Percentiles rank a stretch among this genome's conserved stretches.
phyloP scores from a whole-genome alignment of 2,888 invertebrate species.

The Thyatira batis region DNA sequence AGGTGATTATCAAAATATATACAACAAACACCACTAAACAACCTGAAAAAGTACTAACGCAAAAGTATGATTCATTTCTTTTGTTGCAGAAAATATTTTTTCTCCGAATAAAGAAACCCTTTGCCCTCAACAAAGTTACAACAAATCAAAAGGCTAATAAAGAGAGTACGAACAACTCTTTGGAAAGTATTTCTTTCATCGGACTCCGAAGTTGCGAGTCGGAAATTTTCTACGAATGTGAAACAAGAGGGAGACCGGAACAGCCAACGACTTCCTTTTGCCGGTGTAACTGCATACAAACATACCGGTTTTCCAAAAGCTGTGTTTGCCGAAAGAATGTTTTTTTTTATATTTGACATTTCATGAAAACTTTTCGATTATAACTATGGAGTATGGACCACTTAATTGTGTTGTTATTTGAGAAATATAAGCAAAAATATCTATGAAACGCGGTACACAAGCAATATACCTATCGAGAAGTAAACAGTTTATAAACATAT shows the following conservation, averaged over 20 bases:
- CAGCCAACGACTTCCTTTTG: slow-evolving; percentile 64
- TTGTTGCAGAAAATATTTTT: neutral
- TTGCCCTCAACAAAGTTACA: slow-evolving; percentile 40
- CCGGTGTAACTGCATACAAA: slow-evolving; percentile 42
- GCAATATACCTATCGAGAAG: too few relatives aligned
- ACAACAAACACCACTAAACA: neutral
- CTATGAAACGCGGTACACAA: too few relatives aligned
- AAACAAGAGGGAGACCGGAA: slow-evolving; percentile 53
- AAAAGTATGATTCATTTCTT: neutral
- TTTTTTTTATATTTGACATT: neutral
- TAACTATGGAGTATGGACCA: neutral
- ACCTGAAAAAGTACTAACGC: neutral
- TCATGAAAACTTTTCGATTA: neutral
- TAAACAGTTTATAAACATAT: too few relatives aligned
- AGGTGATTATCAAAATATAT: too few relatives aligned
- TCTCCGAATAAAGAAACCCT: slow-evolving; percentile 26
- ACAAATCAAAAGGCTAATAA: slow-evolving; percentile 60
- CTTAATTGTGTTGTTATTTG: too few relatives aligned
- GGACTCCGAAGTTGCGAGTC: slow-evolving; percentile 52
- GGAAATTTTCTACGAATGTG: slow-evolving; percentile 54
- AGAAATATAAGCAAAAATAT: too few relatives aligned
- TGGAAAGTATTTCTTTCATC: slow-evolving; percentile 69
- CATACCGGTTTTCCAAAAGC: slow-evolving; percentile 33
- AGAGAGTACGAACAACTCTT: slow-evolving; percentile 46
- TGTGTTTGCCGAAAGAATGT: neutral